These are phyloP conservation scores for Adelges cooleyi DNA, from an alignment of 1,140 invertebrate genomes.

Conservation along the genomic window DNA sequence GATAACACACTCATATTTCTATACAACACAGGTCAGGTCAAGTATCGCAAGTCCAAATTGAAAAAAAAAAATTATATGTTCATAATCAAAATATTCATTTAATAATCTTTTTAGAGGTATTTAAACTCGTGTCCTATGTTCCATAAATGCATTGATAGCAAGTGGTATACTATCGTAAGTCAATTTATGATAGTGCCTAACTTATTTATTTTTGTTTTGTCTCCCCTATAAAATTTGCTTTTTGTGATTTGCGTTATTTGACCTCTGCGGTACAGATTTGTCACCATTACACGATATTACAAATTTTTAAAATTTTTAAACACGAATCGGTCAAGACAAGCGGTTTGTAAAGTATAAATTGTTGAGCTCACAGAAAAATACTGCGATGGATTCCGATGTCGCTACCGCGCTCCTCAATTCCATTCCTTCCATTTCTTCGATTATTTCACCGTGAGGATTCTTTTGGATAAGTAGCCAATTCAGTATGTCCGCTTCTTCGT, in stretches of 20 bases:
- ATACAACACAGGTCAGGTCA: not conserved
- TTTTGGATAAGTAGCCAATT: constrained; percentile 84
- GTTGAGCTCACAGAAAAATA: constrained; percentile 77
- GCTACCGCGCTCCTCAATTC: constrained; percentile 67
- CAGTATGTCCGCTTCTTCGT: constrained; percentile 76
- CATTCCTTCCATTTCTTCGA: constrained; percentile 76
- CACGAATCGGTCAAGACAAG: not conserved
- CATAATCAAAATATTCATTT: too few species aligned
- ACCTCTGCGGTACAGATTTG: too few species aligned
- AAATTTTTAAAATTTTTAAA: not conserved
- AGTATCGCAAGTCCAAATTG: too few species aligned
- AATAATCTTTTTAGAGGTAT: too few species aligned
- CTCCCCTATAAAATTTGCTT: too few species aligned
- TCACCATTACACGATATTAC: not conserved
- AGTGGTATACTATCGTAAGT: too few species aligned
- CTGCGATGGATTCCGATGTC: constrained; percentile 68
- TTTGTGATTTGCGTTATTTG: too few species aligned
- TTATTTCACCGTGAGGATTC: constrained; percentile 77
- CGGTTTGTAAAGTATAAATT: not conserved
- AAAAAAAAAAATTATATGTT: too few species aligned
- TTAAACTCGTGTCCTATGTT: too few species aligned
- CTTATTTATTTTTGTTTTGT: too few species aligned
- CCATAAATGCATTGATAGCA: too few species aligned
- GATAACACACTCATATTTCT: constrained; percentile 14
- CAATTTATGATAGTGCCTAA: too few species aligned